Evolutionary conservation across 2,888 invertebrate genomes (phyloP).

Genomic region (Gnatocerus cornutus): DNA sequence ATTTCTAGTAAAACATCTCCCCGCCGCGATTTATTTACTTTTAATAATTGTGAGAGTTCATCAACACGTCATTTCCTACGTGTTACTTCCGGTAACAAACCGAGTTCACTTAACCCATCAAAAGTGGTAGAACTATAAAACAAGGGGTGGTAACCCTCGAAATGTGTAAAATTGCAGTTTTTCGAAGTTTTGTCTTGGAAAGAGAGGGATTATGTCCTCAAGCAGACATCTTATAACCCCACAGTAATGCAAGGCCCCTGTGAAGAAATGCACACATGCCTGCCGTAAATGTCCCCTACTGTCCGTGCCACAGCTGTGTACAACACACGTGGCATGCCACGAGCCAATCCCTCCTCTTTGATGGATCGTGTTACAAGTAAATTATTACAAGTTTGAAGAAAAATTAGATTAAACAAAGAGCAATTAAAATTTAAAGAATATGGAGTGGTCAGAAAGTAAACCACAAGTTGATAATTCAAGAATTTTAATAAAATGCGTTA

Average conservation of each 20-base stretch:
- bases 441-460: too few species aligned
- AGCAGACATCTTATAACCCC: slow-evolving; percentile 25
- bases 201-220: neutral
- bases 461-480: neutral
- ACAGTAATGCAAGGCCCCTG: slow-evolving; percentile 54
- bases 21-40: too few species aligned
- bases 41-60: too few species aligned
- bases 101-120: too few species aligned
- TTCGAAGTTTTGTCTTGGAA: neutral
- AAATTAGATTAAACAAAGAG: neutral
- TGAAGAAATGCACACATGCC: slow-evolving; percentile 65
- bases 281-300: slow-evolving; percentile 67
- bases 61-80: too few species aligned
- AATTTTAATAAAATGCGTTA: neutral
- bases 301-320: slow-evolving; percentile 68
- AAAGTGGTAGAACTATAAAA: too few species aligned
- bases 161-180: neutral
- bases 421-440: too few species aligned
- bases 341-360: slow-evolving; percentile 55
- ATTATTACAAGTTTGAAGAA: slow-evolving; percentile 31
- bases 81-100: too few species aligned
- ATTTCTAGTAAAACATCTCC: too few species aligned
- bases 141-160: too few species aligned
- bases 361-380: slow-evolving; percentile 49
- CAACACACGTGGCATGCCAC: slow-evolving; percentile 67